Base-by-base conservation (phyloP, 2,113 vertebrate species). In the Etheostoma spectabile region DNA sequence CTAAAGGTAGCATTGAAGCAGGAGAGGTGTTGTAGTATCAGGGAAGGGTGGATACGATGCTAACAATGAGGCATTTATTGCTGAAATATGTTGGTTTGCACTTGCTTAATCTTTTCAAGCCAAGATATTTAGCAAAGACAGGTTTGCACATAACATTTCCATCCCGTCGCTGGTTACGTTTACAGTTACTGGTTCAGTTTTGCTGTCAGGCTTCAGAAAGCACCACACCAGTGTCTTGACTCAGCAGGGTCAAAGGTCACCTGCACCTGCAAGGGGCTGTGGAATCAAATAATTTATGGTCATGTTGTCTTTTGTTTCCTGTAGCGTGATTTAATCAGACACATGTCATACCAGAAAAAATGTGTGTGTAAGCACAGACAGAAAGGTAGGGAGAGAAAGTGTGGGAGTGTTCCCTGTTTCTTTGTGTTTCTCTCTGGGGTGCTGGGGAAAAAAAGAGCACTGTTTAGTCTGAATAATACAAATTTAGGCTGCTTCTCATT, bases 341-440 rank as follows among this genome's bases (percentile, higher is more conserved):
- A 82, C 64, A 82, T 62, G 82, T 81, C 86, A 79, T 22, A 27
- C 66, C 72, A 56, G 51, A 56, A 67, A 42, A 82, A 83, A 61
- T 75, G 55, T 70, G 72, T 68, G 79, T 62, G 12, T 70, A 42
- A 63, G 76, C 33, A 18, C 51, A 63, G 53, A 56, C 64, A 22
- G 70, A 79, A 69, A 74, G 62, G 49, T 61, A 13, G 38, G 67
- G 74, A 53, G 77, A 80, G 81, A 75, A 38, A 68, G 81, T 90
- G 89, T 88, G 85, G 88, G 80, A 90, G 85, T 75, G 74, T 78
- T 65, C 49, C 45, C 46, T 63, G 60, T 84, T 68, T 84, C 86
- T 90, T 92, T 90, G 85, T 91, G 73, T 77, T 52, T 84, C 83
- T 78, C 88, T 86, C 62, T 76, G 21, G 86, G 90, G 86, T 67